Evolutionary conservation across 2,888 invertebrate species (phyloP).

Genomic region (Cataglyphis albicans): DNA sequence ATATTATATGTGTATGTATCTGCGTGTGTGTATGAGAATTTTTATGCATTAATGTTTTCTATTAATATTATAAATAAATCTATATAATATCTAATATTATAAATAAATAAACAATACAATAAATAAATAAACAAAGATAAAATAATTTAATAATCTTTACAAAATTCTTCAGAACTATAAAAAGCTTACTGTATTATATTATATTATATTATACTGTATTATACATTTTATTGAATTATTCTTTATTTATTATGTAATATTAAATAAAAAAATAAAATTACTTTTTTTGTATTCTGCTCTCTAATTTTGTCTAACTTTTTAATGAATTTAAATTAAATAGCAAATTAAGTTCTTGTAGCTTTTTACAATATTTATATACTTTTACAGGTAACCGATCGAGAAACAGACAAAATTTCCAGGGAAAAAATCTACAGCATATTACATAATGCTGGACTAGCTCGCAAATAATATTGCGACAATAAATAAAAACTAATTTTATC

Average conservation of each 20-base stretch:
- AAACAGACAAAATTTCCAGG: constrained; percentile 93
- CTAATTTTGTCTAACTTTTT: neutral
- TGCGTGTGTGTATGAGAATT: neutral
- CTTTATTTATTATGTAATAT: neutral
- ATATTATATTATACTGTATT: neutral
- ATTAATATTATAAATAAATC: neutral
- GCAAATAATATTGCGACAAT: constrained; percentile 54
- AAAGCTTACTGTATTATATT: neutral
- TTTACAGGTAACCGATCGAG: constrained; percentile 90
- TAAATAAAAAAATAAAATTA: constrained; percentile 11
- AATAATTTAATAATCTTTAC: neutral
- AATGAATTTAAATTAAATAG: neutral
- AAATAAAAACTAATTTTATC: constrained; percentile 7
- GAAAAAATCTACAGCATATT: constrained; percentile 92
- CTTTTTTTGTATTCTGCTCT: neutral
- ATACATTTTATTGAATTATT: neutral
- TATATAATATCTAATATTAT: neutral
- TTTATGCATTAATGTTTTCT: neutral
- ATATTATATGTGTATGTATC: too few relatives aligned
- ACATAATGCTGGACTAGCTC: constrained; percentile 89
- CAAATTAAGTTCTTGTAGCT: neutral
- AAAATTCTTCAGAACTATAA: neutral
- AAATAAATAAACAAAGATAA: neutral
- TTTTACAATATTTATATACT: neutral
- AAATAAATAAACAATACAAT: neutral